Evolutionary conservation across 2,113 vertebrate genomes (phyloP).

Genomic region (Cettia cetti): DNA sequence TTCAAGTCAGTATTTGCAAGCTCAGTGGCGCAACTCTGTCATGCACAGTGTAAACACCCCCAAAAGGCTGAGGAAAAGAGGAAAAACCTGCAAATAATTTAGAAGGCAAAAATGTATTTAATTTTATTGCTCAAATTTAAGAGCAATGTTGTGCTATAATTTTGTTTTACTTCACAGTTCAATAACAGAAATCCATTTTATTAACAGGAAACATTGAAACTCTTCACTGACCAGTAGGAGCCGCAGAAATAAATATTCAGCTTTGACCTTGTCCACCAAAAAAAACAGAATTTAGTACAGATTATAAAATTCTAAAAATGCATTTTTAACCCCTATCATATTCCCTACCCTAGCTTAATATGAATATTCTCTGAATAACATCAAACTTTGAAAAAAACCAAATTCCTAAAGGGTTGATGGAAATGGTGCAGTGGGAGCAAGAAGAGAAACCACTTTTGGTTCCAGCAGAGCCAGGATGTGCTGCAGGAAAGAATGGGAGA

Average conservation of each 20-base stretch:
- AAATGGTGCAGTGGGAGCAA: not conserved
- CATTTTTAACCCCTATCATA: not conserved
- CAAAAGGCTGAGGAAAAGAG: not conserved
- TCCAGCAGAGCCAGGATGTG: not conserved
- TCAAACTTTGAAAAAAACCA: not conserved
- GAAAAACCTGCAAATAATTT: not conserved
- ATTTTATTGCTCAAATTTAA: not conserved
- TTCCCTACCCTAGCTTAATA: not conserved
- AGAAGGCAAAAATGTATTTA: not conserved
- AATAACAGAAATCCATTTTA: slow-evolving; percentile 40
- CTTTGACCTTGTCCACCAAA: slow-evolving; percentile 68
- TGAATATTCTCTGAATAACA: not conserved
- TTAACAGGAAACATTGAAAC: slow-evolving; percentile 25
- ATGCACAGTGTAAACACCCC: slow-evolving; percentile 66
- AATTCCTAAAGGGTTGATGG: not conserved
- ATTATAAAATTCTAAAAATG: not conserved
- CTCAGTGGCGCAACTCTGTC: slow-evolving; percentile 70
- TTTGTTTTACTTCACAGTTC: slow-evolving; percentile 54
- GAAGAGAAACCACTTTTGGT: not conserved
- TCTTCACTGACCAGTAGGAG: not conserved
- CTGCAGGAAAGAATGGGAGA: not conserved
- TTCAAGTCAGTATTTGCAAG: slow-evolving; percentile 69
- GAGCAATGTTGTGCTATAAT: not conserved
- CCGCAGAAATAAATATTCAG: not conserved
- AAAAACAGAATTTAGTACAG: not conserved